Conservation (phyloP, 2,113 vertebrate species). For the Hippocampus abdominalis region DNA sequence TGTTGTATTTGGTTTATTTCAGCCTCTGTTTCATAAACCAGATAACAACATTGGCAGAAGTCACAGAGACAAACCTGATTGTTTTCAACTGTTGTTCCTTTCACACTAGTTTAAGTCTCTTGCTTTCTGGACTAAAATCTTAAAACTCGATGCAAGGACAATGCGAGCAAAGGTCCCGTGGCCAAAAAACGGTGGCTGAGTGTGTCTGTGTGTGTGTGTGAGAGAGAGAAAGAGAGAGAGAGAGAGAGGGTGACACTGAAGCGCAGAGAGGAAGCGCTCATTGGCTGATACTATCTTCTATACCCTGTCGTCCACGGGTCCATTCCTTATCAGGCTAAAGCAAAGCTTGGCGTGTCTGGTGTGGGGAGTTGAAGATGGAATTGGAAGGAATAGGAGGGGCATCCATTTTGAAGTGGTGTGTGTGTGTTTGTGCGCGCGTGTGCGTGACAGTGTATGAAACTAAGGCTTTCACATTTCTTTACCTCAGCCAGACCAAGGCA, state of each 20-base stretch:
- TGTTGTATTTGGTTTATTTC: constrained; percentile 77
- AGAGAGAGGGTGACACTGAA: no score
- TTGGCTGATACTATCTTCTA: constrained; percentile 7
- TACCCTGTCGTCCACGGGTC: constrained; percentile 9
- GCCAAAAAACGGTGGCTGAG: constrained; percentile 5
- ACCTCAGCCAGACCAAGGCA: constrained; percentile 27
- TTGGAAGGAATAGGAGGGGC: background rate
- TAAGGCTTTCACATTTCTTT: constrained; percentile 18
- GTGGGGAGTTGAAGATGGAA: constrained; percentile 1
- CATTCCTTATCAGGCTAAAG: background rate
- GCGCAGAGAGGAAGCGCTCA: constrained; percentile 26
- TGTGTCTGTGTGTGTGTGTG: background rate
- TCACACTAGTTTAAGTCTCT: constrained; percentile 42
- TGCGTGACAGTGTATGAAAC: background rate
- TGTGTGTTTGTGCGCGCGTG: background rate
- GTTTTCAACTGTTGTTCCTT: constrained; percentile 45
- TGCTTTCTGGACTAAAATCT: constrained; percentile 66
- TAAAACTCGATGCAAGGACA: constrained; percentile 61
- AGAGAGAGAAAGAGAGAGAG: no score
- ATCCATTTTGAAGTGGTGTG: background rate
- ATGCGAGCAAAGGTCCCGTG: constrained; percentile 13
- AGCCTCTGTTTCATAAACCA: constrained; percentile 63
- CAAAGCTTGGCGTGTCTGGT: constrained; percentile 3
- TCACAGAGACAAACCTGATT: constrained; percentile 71
- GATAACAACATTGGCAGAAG: constrained; percentile 61